phyloP scores from a whole-genome alignment of 2,888 invertebrate species.

The Ceratothoa steindachneri region DNA sequence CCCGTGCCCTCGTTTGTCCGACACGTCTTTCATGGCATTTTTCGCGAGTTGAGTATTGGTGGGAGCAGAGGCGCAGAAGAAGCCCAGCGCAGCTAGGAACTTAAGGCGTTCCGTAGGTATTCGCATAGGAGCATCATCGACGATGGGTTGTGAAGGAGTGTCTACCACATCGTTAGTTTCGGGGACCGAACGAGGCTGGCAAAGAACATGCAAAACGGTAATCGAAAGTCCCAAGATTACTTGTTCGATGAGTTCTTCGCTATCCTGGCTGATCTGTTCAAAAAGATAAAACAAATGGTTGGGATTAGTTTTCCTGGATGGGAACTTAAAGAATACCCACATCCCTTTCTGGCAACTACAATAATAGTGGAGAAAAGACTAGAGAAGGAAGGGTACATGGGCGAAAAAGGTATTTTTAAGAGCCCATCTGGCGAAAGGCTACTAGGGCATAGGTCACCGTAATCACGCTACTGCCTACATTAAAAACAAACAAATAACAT shows the following conservation, averaged over 20 bases:
- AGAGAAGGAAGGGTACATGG: no score
- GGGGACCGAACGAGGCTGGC: conserved; percentile 34
- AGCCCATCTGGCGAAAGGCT: no score
- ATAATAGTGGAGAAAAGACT: no score
- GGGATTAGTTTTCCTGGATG: no score
- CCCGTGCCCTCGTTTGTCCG: background rate
- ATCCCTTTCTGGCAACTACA: no score
- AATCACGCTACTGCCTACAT: no score
- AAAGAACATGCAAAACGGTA: conserved; percentile 42
- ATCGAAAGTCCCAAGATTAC: conserved; percentile 34
- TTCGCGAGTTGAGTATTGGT: conserved; percentile 17
- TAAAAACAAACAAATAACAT: no score
- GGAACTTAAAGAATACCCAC: no score
- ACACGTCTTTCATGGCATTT: background rate
- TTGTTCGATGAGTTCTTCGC: conserved; percentile 37
- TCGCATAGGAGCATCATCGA: conserved; percentile 20
- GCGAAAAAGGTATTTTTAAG: no score
- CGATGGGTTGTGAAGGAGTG: background rate
- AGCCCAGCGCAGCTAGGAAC: conserved; percentile 37
- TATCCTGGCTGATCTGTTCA: conserved; percentile 24
- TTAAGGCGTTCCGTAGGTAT: conserved; percentile 41
- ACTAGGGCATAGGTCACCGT: no score
- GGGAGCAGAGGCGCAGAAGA: conserved; percentile 42
- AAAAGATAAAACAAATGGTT: background rate
- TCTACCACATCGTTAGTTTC: conserved; percentile 27